Evolutionary conservation across 2,888 invertebrate species (phyloP).

Genomic region (Habroteleia sp.): DNA sequence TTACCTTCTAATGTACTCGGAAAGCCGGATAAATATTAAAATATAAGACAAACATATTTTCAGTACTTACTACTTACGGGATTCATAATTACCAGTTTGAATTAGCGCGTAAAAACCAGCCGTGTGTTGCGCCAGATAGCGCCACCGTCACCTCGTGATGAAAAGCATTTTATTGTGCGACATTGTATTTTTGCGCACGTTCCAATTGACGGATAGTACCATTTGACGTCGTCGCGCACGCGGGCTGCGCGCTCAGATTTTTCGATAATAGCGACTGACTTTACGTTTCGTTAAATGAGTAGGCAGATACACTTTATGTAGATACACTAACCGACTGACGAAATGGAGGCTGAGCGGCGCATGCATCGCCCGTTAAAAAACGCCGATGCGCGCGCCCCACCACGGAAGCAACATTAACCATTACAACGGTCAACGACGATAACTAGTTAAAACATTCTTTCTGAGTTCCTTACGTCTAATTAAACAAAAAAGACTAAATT

Average conservation of each 20-base stretch:
- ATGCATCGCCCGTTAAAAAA: constrained; percentile 3
- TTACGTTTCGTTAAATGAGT: constrained; percentile 30
- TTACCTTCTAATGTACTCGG: constrained; percentile 53
- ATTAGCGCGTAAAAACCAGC: background rate
- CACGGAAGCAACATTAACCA: constrained; percentile 13
- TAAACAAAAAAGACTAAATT: constrained; percentile 6
- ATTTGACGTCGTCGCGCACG: no score
- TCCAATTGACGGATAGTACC: no score
- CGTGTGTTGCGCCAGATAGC: no score
- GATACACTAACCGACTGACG: constrained; percentile 50
- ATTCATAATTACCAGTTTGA: constrained; percentile 26
- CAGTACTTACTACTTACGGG: constrained; percentile 59
- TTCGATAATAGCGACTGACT: constrained; percentile 35
- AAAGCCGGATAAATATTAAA: constrained; percentile 37
- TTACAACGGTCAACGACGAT: constrained; percentile 39
- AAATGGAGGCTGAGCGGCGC: constrained; percentile 36
- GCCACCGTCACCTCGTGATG: no score
- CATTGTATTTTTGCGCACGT: no score
- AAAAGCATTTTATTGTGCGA: no score
- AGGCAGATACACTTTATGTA: constrained; percentile 41
- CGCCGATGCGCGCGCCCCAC: background rate
- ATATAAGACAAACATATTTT: constrained; percentile 59
- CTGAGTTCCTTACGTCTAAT: constrained; percentile 60
- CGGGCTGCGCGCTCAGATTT: constrained; percentile 11
- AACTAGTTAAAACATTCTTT: constrained; percentile 52